Evolutionary conservation across 2,797 vertebrate genomes (phyloP), one percentile per base, ranked within the genome.

Genomic region (Neostethus bicornis): DNA sequence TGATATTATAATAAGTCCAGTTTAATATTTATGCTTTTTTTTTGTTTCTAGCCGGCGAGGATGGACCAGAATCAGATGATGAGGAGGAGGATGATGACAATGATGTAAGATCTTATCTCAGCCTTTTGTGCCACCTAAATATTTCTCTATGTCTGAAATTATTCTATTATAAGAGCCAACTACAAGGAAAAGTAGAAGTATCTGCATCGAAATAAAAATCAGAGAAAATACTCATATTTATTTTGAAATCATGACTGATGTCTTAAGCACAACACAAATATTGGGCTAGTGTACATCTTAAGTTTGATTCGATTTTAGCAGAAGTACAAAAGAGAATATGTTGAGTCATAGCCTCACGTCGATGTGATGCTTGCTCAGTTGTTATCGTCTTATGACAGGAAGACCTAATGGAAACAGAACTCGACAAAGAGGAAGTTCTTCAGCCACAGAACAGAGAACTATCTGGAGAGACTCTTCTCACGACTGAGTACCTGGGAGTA

Each of bases 401-500:
- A 85, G 95, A 96, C 67, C 72, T 87, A 64, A 91, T 96, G 91
- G 96, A 98, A 60, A 85, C 91, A 0, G 94, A 96, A 45, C 80
- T 96, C 59, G 94, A 98, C 85, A 94, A 93, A 82, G 94, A 96
- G 7, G 97, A 99, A 66, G 77, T 93, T 56, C 85, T 99, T 41
- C 91, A 95, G 0, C 93, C 94, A 20, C 93, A 96, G 57, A 81
- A 90, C 3, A 92, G 94, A 25, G 96, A 99, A 24, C 92, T 98
- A 41, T 88, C 87, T 2, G 96, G 97, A 28, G 97, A 99, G 86
- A 92, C 93, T 57, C 92, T 99, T 51, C 93, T 99, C 66, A 98
- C 95, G 39, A 94, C 94, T 0, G 95, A 98, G 69, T 99, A 99
- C 75, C 81, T 98, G 49, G 97, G 96, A 48, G 96, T 99, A 89